Percentiles rank a stretch among this genome's conserved stretches.
Evolutionary conservation across 2,888 invertebrate genomes (phyloP).

Genomic region (Pristionchus maxplancki): DNA sequence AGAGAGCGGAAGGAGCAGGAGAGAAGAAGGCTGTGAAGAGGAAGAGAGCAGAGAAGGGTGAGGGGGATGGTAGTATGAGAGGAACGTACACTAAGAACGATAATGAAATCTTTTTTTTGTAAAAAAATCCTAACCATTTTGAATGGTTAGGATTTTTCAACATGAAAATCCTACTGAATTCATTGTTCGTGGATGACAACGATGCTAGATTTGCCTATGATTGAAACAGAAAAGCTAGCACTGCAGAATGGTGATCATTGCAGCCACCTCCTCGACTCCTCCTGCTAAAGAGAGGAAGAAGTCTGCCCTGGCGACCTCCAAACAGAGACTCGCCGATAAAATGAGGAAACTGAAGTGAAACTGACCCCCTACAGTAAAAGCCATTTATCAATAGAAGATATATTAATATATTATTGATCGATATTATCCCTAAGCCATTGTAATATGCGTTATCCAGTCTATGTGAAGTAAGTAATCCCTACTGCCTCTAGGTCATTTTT

Average conservation of each 20-base stretch:
- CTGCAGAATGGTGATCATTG: not conserved
- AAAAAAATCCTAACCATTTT: no score
- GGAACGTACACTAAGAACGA: not conserved
- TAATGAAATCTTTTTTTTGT: no score
- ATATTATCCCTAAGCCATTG: not conserved
- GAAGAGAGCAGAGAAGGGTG: slow-evolving; percentile 25
- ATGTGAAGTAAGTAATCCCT: not conserved
- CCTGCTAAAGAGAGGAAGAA: slow-evolving; percentile 25
- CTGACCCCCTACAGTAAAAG: not conserved
- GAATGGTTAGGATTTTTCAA: not conserved
- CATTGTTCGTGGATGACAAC: not conserved
- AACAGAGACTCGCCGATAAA: slow-evolving; percentile 43
- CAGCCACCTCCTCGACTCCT: not conserved
- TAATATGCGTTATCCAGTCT: not conserved
- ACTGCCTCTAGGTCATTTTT: slow-evolving; percentile 10
- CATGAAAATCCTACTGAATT: no score
- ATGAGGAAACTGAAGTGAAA: slow-evolving; percentile 48
- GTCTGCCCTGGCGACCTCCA: slow-evolving; percentile 31
- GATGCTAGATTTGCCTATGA: not conserved
- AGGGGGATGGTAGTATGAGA: not conserved
- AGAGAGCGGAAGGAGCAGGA: slow-evolving; percentile 37
- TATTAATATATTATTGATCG: not conserved
- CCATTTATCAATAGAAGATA: not conserved
- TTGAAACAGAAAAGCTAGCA: not conserved
- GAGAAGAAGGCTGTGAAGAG: not conserved